Base-by-base conservation (phyloP, 2,797 vertebrate genomes). In the Fringilla coelebs region DNA sequence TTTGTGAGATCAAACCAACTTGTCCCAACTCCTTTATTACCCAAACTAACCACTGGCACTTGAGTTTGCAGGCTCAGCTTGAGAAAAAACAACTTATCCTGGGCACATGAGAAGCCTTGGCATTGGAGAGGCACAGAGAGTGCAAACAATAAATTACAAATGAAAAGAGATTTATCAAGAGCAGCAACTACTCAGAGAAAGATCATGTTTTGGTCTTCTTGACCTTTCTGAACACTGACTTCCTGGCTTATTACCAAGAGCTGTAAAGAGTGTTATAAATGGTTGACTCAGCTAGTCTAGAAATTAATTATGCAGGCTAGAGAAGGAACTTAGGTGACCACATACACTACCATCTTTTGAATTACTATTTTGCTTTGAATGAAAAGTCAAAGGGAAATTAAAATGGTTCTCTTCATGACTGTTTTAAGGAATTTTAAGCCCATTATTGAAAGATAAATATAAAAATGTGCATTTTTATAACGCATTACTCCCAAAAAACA, bases 251-350 rank as follows among this genome's bases (percentile, higher is more conserved):
- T 73, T 75, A 93, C 72, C 91, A 94, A 96, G 93, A 96, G 75
- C 74, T 88, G 88, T 88, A 54, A 85, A 89, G 84, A 79, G 52
- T 86, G 26, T 88, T 77, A 82, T 36, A 93, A 93, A 92, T 92
- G 72, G 68, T 88, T 80, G 65, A 87, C 60, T 97, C 79, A 84
- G 76, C 75, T 94, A 75, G 74, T 88, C 94, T 77, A 78, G 60
- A 84, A 90, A 96, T 88, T 81, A 96, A 91, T 96, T 94, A 92
- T 61, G 70, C 76, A 95, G 66, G 78, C 79, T 83, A 85, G 55
- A 93, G 55, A 87, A 61, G 76, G 91, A 96, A 89, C n/a, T 89
- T 84, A 90, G 86, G 34, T 77, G 73, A 93, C 68, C 90, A 88
- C 67, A 88, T 66, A 90, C 3, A 62, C 75, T 41, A 41, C 34